Evolutionary conservation across 1,140 invertebrate genomes (phyloP).

Genomic region (Lordiphosa mommai): DNA sequence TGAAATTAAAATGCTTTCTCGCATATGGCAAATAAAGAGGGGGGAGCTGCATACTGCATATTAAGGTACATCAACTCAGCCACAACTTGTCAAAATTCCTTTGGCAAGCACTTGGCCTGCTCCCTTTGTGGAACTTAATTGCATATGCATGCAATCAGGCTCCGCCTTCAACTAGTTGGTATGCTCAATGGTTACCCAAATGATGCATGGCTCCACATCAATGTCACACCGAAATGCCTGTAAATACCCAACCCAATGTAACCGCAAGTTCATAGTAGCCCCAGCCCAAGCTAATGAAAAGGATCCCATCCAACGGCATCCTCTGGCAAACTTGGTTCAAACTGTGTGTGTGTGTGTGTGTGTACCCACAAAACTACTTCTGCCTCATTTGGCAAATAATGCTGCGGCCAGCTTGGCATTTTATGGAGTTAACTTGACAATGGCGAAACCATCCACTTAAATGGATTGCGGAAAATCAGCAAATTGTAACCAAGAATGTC

Average conservation of each 20-base stretch:
- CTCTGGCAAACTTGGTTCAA: not conserved
- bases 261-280: no score
- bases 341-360: no score
- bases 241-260: not conserved
- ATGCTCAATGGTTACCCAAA: not conserved
- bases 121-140: not conserved
- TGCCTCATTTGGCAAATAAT: conserved; percentile 64
- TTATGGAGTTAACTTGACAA: conserved; percentile 32
- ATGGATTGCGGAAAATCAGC: conserved; percentile 7
- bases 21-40: not conserved
- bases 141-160: not conserved
- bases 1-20: conserved; percentile 35
- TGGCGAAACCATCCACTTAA: conserved; percentile 27
- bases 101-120: not conserved
- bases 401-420: conserved; percentile 15
- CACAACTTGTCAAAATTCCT: not conserved
- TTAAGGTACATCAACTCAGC: no score
- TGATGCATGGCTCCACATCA: conserved; percentile 45
- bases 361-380: conserved; percentile 40
- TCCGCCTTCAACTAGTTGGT: not conserved
- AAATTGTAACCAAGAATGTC: conserved; percentile 31
- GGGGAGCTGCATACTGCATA: no score
- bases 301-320: conserved; percentile 6
- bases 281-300: conserved; percentile 56
- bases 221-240: conserved; percentile 34